Evolutionary conservation across 2,113 vertebrate genomes (phyloP).

Genomic region (Poeciliopsis retropinna): DNA sequence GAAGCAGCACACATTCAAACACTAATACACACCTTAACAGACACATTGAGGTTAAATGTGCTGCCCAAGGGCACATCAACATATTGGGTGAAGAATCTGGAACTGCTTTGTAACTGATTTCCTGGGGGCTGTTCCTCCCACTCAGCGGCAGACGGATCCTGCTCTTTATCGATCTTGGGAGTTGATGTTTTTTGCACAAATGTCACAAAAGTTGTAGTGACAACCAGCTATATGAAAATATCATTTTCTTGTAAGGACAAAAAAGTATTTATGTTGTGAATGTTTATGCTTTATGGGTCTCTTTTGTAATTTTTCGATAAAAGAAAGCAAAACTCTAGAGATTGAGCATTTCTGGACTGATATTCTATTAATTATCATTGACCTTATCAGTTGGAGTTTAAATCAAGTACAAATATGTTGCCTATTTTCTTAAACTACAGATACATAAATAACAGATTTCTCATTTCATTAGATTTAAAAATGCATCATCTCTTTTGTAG

Average conservation of each 20-base stretch:
- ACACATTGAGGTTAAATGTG: background rate
- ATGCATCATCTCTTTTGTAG: too few species aligned
- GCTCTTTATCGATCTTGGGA: background rate
- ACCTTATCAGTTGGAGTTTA: background rate
- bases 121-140: background rate
- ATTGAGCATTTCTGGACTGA: background rate
- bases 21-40: background rate
- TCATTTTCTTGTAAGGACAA: background rate
- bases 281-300: too few species aligned
- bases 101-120: background rate
- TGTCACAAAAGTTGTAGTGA: background rate
- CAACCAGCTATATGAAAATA: background rate
- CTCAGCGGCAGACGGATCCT: background rate
- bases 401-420: background rate
- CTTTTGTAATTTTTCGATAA: background rate
- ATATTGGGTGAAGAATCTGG: background rate
- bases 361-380: background rate
- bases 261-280: background rate
- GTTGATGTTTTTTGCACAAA: background rate
- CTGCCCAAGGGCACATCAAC: background rate
- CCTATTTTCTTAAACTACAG: too few species aligned
- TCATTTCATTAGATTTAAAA: too few species aligned
- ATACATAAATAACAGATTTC: too few species aligned
- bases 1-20: background rate
- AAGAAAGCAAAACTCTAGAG: background rate